Base-by-base conservation (phyloP, 1,140 invertebrate species). In the Varroa destructor region DNA sequence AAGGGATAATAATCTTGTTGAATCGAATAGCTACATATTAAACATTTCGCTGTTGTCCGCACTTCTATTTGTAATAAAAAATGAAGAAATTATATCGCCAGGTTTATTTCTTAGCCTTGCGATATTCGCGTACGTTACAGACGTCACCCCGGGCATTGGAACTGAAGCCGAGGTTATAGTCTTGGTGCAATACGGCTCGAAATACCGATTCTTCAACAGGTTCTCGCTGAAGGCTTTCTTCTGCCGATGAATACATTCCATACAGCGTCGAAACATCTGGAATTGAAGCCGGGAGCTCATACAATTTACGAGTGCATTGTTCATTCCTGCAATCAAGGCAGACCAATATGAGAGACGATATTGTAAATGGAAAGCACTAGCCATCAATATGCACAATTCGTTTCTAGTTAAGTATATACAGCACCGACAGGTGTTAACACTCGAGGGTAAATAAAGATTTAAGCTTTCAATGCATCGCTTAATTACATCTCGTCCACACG, bases 121-220 rank as follows among this genome's bases (percentile, higher is more conserved):
- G 61, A 46, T 67, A 67, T 40, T 67, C 61, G 12, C 61, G 61
- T 2, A 67, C 61, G 8, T 40, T 43, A 37, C 61, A 67, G 61
- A 67, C 46, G 61, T 67, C 61, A 12, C 61, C 61, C 12, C 61
- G 61, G 12, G 61, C 46, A 40, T 40, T 46, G 12, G 61, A 43
- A 37, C 61, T 43, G 61, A 67, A 67, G 61, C 40, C 40, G 61
- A 67, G 61, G 37, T 67, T 67, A 46, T 67, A 67, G 46, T 67
- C 61, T 46, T 67, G 61, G 61, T 67, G 46, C 12, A 67, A 46
- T 46, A 67, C 61, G 36, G 40, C 46, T 37, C 61, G 40, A 46
- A 67, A 67, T 37, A 67, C 61, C 10, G 40, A 40, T 37, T 67
- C 61, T 12, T 67, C 61, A 46, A 67, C 61, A 40, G 61, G 61